phyloP scores from a whole-genome alignment of 1,140 invertebrate genomes.

The Lepidurus packardi region DNA sequence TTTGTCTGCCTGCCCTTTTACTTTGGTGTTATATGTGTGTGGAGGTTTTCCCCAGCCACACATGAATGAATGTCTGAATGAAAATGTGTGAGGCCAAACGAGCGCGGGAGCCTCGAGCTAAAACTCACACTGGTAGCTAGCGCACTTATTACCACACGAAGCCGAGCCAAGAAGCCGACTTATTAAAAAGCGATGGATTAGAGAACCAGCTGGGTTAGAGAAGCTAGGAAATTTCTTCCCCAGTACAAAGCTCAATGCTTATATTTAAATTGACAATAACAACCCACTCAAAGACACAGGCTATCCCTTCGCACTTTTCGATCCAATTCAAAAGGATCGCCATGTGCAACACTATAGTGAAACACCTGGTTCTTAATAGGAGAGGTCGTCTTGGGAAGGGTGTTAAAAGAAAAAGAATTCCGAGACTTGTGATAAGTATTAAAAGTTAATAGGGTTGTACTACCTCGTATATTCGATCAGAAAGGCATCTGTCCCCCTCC shows the following conservation, averaged over 20 bases:
- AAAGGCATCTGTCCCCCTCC: not conserved
- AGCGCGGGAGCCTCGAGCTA: too few relatives aligned
- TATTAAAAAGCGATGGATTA: constrained; percentile 1
- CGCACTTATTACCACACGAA: not conserved
- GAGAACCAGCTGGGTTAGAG: not conserved
- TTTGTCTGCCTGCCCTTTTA: too few relatives aligned
- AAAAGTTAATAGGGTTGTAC: not conserved
- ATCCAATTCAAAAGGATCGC: not conserved
- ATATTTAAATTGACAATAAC: too few relatives aligned
- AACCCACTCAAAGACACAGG: too few relatives aligned
- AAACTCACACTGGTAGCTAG: too few relatives aligned
- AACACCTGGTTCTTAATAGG: not conserved
- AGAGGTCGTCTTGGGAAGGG: not conserved
- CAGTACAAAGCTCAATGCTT: too few relatives aligned
- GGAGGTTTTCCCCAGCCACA: too few relatives aligned
- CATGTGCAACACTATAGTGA: not conserved
- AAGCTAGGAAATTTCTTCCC: too few relatives aligned
- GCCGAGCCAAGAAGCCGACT: not conserved
- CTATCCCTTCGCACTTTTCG: not conserved
- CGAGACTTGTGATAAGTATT: not conserved
- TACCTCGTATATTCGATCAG: not conserved
- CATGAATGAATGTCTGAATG: too few relatives aligned
- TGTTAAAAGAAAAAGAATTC: not conserved
- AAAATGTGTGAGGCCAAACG: too few relatives aligned
- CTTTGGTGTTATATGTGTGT: too few relatives aligned